Base-by-base conservation (phyloP, 2,113 vertebrate species). In the Chitala chitala region DNA sequence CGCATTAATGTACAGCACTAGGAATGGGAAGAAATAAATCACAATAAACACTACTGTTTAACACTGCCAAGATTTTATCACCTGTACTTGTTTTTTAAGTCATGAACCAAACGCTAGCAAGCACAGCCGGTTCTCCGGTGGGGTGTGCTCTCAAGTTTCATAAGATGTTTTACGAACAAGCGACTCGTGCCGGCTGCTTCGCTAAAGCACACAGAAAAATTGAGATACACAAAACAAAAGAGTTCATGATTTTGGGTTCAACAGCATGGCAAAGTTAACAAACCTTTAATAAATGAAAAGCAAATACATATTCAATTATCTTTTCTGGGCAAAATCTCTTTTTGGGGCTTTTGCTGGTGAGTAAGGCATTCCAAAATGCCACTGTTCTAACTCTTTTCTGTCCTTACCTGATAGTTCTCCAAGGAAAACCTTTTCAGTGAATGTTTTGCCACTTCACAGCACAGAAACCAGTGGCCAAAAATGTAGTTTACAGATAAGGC, bases 81-180 rank as follows among this genome's bases (percentile, higher is more conserved):
- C 96, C 96, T 99, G 96, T 94, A 96, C 96, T 98, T 92, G 96
- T 93, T 96, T 98, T 99, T 95, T 98, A 98, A 99, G 96, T 98
- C 96, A 99, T 98, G 96, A 99, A 98, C 95, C 96, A 98, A 98
- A 98, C 94, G 96, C 98, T 95, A 98, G 96, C 96, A 96, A 99
- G 94, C 96, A 99, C 95, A 99, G 96, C 95, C 95, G 92, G 95
- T 90, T 95, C 94, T 99, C 96, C 96, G 92, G 84, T 87, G 95
- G 94, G 96, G 92, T 97, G 96, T 99, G 96, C 96, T 98, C 95
- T 98, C 96, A 98, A 98, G 93, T 98, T 96, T 98, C 96, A 98
- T 95, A 95, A 98, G 96, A 92, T 94, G 96, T 98, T 97, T 97
- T 97, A 98, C 96, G 95, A 98, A 98, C 96, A 98, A 99, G 88